Evolutionary conservation across 2,113 vertebrate genomes (phyloP).

Genomic region (Spea multiplicata): DNA sequence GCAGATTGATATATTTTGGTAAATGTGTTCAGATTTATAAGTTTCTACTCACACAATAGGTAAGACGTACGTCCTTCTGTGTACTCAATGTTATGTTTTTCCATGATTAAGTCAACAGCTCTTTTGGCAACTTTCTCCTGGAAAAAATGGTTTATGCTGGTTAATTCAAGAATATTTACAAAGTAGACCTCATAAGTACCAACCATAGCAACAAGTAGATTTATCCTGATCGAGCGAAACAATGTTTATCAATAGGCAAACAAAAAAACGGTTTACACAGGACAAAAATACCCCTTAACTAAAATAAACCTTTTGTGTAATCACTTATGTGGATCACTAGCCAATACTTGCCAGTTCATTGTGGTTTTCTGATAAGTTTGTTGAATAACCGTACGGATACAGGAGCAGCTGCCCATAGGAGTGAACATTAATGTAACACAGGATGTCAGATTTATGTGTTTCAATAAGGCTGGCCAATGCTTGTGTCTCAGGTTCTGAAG

Average conservation of each 20-base stretch:
- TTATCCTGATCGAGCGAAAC: not conserved
- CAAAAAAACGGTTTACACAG: too few relatives aligned
- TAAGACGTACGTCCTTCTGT: conserved; percentile 69
- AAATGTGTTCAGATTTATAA: too few relatives aligned
- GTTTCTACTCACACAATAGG: conserved; percentile 68
- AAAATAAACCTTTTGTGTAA: too few relatives aligned
- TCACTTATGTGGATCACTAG: not conserved
- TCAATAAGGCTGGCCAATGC: conserved; percentile 61
- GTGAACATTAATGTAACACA: conserved; percentile 82
- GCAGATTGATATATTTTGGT: too few relatives aligned
- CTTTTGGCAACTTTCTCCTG: conserved; percentile 77
- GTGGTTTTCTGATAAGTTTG: conserved; percentile 67
- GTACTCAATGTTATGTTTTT: conserved; percentile 75
- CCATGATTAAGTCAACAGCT: conserved; percentile 73
- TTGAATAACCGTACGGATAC: conserved; percentile 74
- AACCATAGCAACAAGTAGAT: too few relatives aligned
- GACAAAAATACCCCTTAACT: too few relatives aligned
- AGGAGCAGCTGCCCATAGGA: conserved; percentile 80
- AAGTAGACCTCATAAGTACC: too few relatives aligned
- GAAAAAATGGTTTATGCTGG: conserved; percentile 13
- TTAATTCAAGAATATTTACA: too few relatives aligned
- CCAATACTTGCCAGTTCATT: conserved; percentile 73
- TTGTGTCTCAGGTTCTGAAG: conserved; percentile 73
- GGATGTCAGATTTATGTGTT: conserved; percentile 59
- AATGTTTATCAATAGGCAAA: not conserved